Evolutionary conservation across 92 coral and sea anemone species (phyloP), one percentile per base, ranked within the genome.

Genomic region (Desmophyllum pertusum): DNA sequence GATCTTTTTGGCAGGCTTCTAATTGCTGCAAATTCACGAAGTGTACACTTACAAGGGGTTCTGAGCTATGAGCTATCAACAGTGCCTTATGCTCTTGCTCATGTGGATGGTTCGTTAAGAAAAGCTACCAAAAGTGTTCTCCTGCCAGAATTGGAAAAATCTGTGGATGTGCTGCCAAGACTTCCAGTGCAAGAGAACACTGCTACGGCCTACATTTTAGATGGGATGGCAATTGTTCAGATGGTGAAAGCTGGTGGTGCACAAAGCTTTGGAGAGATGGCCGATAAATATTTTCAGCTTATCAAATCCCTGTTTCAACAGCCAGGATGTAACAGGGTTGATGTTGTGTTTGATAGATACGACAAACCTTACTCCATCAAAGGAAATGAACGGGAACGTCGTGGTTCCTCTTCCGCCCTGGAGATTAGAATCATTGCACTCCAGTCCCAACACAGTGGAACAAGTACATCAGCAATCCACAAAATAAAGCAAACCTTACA

Each of bases 391-490:
- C 14, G 87, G 43, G 65, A 82, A 59, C 59, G 76, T 38, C 41
- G 46, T 17, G 75, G 50, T 4, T 7, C 75, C 19, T 57, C 64
- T 41, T 19, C 43, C 36, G 68, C 78, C 29, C 50, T 85, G 66
- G 87, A 89, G 67, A 53, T 89, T 13, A 80, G 64, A 61, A 89
- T 89, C 50, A 70, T 36, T 45, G 62, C 75, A 89, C 89, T 65
- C 78, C 87, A 80, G 74, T 80, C 68, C 88, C 88, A 48, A 88
- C 69, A 68, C 82, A 84, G 76, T 84, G 61, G 72, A 51, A 77
- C 15, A 59, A 40, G 65, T 84, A 84, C 65, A 77, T 84, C 52
- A 62, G 59, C 59, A 73, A 81, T n/a, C n/a, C n/a, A n/a, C n/a
- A 87, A n/a, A 74, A 87, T 65, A 81, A 82, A 78, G 61, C 43